Conservation (phyloP, 2,888 invertebrate species). For the Pheosia gnoma region DNA sequence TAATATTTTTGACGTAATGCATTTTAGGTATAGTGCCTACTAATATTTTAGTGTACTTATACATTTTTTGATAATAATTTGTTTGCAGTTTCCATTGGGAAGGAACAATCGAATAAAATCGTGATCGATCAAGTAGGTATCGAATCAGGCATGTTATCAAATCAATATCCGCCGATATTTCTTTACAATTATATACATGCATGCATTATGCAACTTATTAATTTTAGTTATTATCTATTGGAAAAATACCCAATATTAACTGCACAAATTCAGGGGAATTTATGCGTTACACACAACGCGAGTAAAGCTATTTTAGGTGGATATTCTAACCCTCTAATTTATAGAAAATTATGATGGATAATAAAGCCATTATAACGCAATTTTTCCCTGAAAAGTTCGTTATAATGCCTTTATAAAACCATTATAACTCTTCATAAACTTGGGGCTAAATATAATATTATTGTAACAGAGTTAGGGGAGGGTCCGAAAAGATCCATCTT, state of each 20-base stretch:
- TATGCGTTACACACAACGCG: slow-evolving; percentile 18
- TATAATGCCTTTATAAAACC: no score
- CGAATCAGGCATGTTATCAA: neutral
- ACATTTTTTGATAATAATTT: slow-evolving; percentile 16
- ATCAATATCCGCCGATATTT: neutral
- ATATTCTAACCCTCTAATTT: slow-evolving; percentile 16
- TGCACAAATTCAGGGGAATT: slow-evolving; percentile 21
- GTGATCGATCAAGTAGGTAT: no score
- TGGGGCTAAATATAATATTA: slow-evolving; percentile 18
- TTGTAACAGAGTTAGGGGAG: slow-evolving; percentile 22
- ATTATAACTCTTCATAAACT: no score
- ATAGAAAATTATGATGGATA: no score
- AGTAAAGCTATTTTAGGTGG: slow-evolving; percentile 20
- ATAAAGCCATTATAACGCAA: no score
- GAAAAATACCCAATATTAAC: slow-evolving; percentile 16
- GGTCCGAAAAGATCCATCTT: slow-evolving; percentile 35
- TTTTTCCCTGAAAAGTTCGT: no score
- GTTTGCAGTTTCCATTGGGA: slow-evolving; percentile 23
- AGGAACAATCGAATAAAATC: neutral
- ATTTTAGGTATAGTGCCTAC: slow-evolving; percentile 44
- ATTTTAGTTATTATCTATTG: neutral
- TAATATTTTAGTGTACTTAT: slow-evolving; percentile 26
- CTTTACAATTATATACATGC: neutral
- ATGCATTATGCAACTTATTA: no score
- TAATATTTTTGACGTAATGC: slow-evolving; percentile 35